Conservation (phyloP, 2,888 invertebrate genomes). For the Caenorhabditis imperialis region DNA sequence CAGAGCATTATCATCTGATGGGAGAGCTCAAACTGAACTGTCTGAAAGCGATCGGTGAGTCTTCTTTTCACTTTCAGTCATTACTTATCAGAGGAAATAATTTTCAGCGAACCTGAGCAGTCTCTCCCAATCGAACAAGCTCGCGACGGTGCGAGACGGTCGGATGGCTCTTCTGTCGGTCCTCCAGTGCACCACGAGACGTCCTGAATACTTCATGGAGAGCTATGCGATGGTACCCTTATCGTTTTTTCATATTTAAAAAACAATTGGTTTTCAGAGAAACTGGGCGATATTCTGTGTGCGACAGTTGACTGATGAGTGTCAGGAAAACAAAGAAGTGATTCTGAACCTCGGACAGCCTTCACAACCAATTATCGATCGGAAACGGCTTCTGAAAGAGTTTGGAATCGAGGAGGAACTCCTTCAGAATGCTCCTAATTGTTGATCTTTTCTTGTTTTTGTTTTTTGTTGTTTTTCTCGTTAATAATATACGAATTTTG, state of each 20-base stretch:
- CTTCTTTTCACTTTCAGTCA: too few relatives aligned
- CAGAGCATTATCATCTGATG: constrained; percentile 12
- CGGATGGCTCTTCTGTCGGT: constrained; percentile 52
- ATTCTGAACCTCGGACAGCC: constrained; percentile 62
- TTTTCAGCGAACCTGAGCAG: constrained; percentile 34
- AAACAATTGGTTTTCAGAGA: constrained; percentile 50
- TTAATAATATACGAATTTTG: not conserved
- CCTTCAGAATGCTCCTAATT: constrained; percentile 17
- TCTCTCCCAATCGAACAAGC: constrained; percentile 21
- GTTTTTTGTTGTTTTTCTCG: constrained; percentile 1
- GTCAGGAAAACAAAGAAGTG: constrained; percentile 65
- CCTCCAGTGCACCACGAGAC: constrained; percentile 51
- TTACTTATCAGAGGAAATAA: too few relatives aligned
- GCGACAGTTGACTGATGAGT: constrained; percentile 63
- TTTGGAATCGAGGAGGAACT: constrained; percentile 56
- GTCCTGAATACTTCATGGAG: constrained; percentile 43
- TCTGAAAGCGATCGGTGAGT: constrained; percentile 32
- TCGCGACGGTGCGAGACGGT: constrained; percentile 30
- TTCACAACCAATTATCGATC: constrained; percentile 60
- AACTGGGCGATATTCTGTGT: constrained; percentile 69
- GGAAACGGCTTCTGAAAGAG: constrained; percentile 57
- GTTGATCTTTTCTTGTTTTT: not conserved
- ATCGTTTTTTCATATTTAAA: not conserved
- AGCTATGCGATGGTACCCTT: constrained; percentile 36
- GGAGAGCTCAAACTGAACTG: constrained; percentile 47